These are phyloP conservation scores for Cantharis lateralis DNA, from an alignment of 2,888 invertebrate genomes.

Conservation along the genomic window DNA sequence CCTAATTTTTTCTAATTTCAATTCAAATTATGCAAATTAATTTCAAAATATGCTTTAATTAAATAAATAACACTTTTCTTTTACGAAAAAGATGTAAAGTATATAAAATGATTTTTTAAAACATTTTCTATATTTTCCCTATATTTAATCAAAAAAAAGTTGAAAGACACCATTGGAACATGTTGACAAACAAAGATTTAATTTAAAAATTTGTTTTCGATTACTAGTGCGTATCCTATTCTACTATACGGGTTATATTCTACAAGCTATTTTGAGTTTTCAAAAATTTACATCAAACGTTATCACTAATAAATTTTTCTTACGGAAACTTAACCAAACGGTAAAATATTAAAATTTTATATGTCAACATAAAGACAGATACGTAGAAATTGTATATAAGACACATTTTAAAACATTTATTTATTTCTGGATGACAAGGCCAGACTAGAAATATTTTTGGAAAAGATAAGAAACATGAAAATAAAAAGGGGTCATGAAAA, in stretches of 20 bases:
- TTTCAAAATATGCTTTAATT: neutral
- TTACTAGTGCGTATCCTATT: neutral
- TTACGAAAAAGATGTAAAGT: neutral
- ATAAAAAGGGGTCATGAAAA: too few species aligned
- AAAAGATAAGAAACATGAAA: too few species aligned
- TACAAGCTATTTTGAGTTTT: neutral
- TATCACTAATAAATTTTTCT: neutral
- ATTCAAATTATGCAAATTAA: neutral
- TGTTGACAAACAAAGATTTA: neutral
- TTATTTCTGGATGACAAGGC: too few species aligned
- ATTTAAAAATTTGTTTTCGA: neutral
- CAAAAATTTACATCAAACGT: neutral
- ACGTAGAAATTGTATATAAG: neutral
- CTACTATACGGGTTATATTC: neutral
- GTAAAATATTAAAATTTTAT: too few species aligned
- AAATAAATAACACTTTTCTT: neutral
- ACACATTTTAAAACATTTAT: too few species aligned
- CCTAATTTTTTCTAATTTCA: neutral
- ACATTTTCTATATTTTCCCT: neutral
- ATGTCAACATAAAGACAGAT: neutral
- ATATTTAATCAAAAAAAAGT: neutral
- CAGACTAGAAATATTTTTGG: too few species aligned
- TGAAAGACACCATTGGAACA: neutral
- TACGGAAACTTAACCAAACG: too few species aligned
- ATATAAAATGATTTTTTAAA: neutral